These are phyloP conservation scores for Drosophila subsilvestris DNA, from an alignment of 2,888 invertebrate genomes.

Conservation along the genomic window DNA sequence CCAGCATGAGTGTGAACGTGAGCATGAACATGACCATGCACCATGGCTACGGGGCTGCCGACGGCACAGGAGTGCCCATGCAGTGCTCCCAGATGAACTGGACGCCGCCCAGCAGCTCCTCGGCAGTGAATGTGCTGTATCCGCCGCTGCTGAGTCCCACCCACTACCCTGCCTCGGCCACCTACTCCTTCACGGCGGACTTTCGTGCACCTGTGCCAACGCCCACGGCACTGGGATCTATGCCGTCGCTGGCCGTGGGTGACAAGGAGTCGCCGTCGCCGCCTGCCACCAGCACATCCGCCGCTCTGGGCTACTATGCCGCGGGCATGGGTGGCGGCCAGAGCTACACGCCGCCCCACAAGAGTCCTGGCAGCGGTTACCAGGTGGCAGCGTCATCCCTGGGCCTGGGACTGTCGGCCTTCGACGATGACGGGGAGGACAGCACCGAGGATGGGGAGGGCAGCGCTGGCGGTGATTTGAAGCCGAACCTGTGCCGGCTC, in stretches of 20 bases:
- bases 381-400: slow-evolving; percentile 60
- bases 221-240: slow-evolving; percentile 85
- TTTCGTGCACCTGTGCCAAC: slow-evolving; percentile 86
- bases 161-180: slow-evolving; percentile 88
- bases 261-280: slow-evolving; percentile 81
- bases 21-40: slow-evolving; percentile 99
- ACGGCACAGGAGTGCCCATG: slow-evolving; percentile 82
- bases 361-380: slow-evolving; percentile 79
- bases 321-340: slow-evolving; percentile 70
- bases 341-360: slow-evolving; percentile 81
- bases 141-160: slow-evolving; percentile 88
- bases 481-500: slow-evolving; percentile 95
- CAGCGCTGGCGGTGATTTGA: slow-evolving; percentile 85
- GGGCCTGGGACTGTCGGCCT: slow-evolving; percentile 63
- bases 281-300: slow-evolving; percentile 51
- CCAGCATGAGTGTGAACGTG: slow-evolving; percentile 98
- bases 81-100: slow-evolving; percentile 90
- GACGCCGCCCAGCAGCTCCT: slow-evolving; percentile 87
- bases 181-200: slow-evolving; percentile 93
- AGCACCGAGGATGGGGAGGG: slow-evolving; percentile 85
- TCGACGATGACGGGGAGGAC: slow-evolving; percentile 89
- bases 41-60: slow-evolving; percentile 87
- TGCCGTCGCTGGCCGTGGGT: slow-evolving; percentile 74
- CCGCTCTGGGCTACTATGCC: slow-evolving; percentile 83
- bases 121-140: slow-evolving; percentile 88